Evolutionary conservation across 2,888 invertebrate genomes (phyloP), one percentile per base, ranked within the genome.

Genomic region (Cheilosia vulpina): DNA sequence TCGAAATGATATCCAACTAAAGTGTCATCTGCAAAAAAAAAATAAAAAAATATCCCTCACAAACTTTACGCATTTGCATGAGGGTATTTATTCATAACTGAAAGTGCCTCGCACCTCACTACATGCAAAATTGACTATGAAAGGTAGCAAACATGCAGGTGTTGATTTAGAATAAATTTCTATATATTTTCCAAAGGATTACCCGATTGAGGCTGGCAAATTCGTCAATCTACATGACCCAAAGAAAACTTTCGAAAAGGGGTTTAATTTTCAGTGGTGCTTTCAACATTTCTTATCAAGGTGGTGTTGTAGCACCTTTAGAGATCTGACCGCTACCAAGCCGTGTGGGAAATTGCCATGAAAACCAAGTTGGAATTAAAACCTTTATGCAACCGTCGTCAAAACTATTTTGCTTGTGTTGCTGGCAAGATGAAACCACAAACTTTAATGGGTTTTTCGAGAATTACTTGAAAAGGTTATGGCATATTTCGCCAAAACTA

Each of bases 131-230:
- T 60, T 19, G 58, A 47, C 19, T 66, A 53, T 24, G 38, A 71
- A 15, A 45, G 27, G 31, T 9, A 31, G 27, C 31, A 11, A 58
- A 21, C 24, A 52, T 3, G 52, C 75, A 63, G 80, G 80, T 81
- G 80, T 52, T 57, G 68, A 47, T 19, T 68, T 31, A 9, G 63
- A 69, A 81, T 57, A 81, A 63, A 75, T 78, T 68, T 57, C 21
- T 24, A 66, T 34, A 66, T 34, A 63, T 41, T 75, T 66, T 72
- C 62, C 19, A 11, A 21, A 19, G 50, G 80, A 75, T 76, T 69
- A 75, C 19, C 55, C 50, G 38, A 53, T 47, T 27, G 13, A 53
- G 65, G 65, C 52, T 53, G 66, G 34, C 62, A 34, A 47, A 63
- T 73, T 71, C 41, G 13, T 52, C 60, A 50, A 50, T 17, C 31